Conservation (phyloP, 2,113 vertebrate species). For the Empidonax alnorum region DNA sequence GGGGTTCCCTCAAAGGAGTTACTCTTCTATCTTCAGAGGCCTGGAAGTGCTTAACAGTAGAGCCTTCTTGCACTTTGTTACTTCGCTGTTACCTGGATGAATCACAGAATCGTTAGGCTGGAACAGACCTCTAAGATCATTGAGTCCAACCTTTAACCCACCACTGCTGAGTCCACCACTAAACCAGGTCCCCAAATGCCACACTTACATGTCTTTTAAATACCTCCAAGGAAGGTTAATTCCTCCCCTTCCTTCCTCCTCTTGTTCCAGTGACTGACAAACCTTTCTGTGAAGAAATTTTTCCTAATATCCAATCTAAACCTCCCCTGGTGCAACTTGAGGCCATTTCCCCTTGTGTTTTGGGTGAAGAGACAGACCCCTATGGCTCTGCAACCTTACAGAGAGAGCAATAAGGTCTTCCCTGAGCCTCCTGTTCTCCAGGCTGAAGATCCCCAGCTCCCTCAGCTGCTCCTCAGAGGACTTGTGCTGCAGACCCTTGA, state of each 20-base stretch:
- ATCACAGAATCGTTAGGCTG: background rate
- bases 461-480: background rate
- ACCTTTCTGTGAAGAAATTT: background rate
- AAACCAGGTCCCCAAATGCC: background rate
- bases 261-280: background rate
- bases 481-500: background rate
- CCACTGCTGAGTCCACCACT: background rate
- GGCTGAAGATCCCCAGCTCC: background rate
- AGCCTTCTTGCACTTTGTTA: background rate
- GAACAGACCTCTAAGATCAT: background rate
- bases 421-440: background rate
- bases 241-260: background rate
- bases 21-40: background rate
- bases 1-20: background rate
- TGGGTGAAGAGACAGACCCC: background rate
- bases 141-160: accelerated
- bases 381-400: background rate
- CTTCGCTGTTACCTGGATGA: background rate
- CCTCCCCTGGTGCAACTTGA: background rate
- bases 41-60: background rate
- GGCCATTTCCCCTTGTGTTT: background rate
- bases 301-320: background rate
- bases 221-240: background rate
- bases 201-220: accelerated
- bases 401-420: background rate